A percentile compares a stretch with the other conserved stretches of the same genome.
phyloP scores from a whole-genome alignment of 2,888 invertebrate species.

The Catotricha subobsoleta region DNA sequence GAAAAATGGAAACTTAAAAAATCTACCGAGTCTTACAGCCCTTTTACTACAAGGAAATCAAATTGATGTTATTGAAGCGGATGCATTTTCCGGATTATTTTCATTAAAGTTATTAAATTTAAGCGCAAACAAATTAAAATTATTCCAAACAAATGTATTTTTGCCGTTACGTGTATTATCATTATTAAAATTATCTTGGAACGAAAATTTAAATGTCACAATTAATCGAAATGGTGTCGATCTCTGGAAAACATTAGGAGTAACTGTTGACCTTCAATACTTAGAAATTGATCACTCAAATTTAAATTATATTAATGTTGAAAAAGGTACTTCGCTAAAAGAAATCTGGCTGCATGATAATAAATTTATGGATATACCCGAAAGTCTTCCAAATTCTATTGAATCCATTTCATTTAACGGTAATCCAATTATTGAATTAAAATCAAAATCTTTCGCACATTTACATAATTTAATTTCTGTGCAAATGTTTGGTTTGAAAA shows the following conservation, averaged over 20 bases:
- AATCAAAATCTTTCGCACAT: constrained; percentile 15
- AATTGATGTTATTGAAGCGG: too few relatives aligned
- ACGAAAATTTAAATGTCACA: constrained; percentile 30
- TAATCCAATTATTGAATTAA: constrained; percentile 19
- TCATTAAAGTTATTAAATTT: constrained; percentile 34
- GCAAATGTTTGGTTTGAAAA: constrained; percentile 25
- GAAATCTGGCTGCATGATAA: constrained; percentile 21
- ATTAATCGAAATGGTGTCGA: constrained; percentile 15
- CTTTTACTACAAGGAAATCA: too few relatives aligned
- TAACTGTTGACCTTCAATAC: constrained; percentile 26
- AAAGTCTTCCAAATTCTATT: constrained; percentile 17
- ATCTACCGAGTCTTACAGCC: too few relatives aligned
- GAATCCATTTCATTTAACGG: constrained; percentile 22
- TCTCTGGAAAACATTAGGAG: constrained; percentile 24
- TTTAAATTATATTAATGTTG: constrained; percentile 25
- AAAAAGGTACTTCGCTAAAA: constrained; percentile 15
- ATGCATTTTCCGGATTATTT: constrained; percentile 20
- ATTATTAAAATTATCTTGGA: constrained; percentile 38
- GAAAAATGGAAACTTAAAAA: too few relatives aligned
- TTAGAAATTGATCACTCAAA: constrained; percentile 32
- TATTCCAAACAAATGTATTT: constrained; percentile 31
- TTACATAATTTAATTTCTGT: constrained; percentile 17
- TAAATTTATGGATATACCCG: constrained; percentile 17
- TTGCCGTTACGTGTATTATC: constrained; percentile 29
- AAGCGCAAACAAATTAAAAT: constrained; percentile 35